These are phyloP conservation scores for Pycnomerus fuliginosus DNA, from an alignment of 2,888 invertebrate genomes.

Conservation along the genomic window DNA sequence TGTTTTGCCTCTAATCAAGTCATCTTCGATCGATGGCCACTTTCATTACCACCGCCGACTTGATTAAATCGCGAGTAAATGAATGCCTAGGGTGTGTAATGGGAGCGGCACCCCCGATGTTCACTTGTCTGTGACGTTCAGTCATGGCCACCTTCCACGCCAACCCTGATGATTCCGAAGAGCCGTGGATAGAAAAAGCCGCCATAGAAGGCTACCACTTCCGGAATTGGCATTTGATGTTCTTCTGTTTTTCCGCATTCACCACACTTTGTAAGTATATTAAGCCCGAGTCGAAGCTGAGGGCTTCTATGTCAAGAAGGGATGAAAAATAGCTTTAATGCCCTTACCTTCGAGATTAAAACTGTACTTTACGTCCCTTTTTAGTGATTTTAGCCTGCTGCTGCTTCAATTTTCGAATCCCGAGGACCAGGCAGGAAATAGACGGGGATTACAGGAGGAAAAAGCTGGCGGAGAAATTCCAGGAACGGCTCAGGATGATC, in stretches of 20 bases:
- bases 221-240: conserved; percentile 80
- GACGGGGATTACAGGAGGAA: conserved; percentile 88
- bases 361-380: too few species aligned
- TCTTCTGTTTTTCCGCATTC: conserved; percentile 66
- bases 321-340: too few species aligned
- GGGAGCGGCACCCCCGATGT: too few species aligned
- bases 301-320: too few species aligned
- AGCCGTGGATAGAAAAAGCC: conserved; percentile 70
- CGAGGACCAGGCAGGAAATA: conserved; percentile 92
- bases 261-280: conserved; percentile 60
- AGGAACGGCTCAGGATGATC: conserved; percentile 76
- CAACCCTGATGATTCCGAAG: conserved; percentile 46
- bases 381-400: conserved; percentile 85
- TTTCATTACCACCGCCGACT: too few species aligned
- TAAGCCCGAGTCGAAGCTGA: too few species aligned
- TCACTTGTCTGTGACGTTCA: conserved; percentile 3
- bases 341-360: neutral
- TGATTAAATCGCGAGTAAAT: too few species aligned
- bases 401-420: conserved; percentile 87
- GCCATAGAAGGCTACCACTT: conserved; percentile 69
- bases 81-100: too few species aligned
- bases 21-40: too few species aligned
- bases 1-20: too few species aligned
- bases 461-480: conserved; percentile 79
- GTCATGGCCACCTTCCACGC: conserved; percentile 46